A percentile compares a stretch with the other conserved stretches of the same genome.
These are phyloP conservation scores for Crotalus viridis DNA, from an alignment of 2,113 vertebrate genomes.

Conservation along the genomic window DNA sequence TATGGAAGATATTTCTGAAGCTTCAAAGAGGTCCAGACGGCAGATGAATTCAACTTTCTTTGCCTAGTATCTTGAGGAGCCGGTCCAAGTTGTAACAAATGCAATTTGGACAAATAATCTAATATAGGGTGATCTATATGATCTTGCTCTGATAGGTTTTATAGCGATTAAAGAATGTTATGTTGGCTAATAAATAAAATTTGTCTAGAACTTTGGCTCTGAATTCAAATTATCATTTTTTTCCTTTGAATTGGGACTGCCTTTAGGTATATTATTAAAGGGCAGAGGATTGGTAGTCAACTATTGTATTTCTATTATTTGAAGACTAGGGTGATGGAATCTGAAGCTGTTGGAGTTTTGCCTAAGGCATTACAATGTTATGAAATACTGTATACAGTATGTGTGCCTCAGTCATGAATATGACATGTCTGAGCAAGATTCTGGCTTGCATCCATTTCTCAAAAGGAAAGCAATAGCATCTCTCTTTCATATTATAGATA, in stretches of 20 bases:
- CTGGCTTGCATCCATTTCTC: not conserved
- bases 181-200: not conserved
- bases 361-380: not conserved
- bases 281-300: not conserved
- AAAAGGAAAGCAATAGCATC: not conserved
- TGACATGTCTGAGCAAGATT: not conserved
- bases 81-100: not conserved
- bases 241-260: too few species aligned
- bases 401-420: not conserved
- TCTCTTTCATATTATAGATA: not conserved
- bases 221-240: not conserved
- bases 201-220: not conserved
- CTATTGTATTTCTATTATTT: not conserved
- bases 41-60: not conserved
- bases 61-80: not conserved
- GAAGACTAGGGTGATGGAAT: not conserved
- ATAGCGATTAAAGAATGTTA: not conserved
- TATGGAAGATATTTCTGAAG: too few species aligned
- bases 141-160: not conserved
- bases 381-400: not conserved
- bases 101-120: not conserved
- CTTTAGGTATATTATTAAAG: not conserved
- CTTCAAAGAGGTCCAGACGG: not conserved
- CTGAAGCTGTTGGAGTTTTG: not conserved
- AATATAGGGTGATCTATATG: not conserved